These are phyloP conservation scores for Sebastes elongatus DNA, from an alignment of 2,797 vertebrate species.

Conservation along the genomic window DNA sequence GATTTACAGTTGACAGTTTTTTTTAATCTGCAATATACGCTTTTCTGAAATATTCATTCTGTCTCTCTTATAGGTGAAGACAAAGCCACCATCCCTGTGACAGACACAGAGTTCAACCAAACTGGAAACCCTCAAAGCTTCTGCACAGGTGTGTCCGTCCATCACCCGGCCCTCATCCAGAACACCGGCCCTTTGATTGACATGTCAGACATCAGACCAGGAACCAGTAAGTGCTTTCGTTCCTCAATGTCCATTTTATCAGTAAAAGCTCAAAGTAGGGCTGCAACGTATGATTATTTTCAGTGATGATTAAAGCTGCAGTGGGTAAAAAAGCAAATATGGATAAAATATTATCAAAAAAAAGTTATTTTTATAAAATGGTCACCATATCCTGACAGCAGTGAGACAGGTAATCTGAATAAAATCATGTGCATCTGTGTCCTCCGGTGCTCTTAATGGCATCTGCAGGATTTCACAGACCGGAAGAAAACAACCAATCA, in stretches of 20 bases:
- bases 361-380: too few species aligned
- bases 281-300: too few species aligned
- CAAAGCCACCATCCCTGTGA: slow-evolving; percentile 97
- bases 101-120: slow-evolving; percentile 96
- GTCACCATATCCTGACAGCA: too few species aligned
- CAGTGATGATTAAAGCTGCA: too few species aligned
- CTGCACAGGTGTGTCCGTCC: slow-evolving; percentile 96
- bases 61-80: slow-evolving; percentile 87
- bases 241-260: slow-evolving; percentile 7
- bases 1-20: neutral
- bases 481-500: too few species aligned
- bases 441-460: too few species aligned
- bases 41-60: neutral
- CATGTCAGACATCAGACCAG: slow-evolving; percentile 98
- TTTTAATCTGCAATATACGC: neutral
- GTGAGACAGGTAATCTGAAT: too few species aligned
- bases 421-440: too few species aligned
- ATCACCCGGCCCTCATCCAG: slow-evolving; percentile 97
- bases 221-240: slow-evolving; percentile 89
- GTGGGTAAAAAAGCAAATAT: too few species aligned
- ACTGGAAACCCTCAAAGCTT: slow-evolving; percentile 98
- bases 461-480: too few species aligned
- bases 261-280: neutral
- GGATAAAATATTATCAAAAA: too few species aligned
- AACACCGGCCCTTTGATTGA: slow-evolving; percentile 98